Conservation (phyloP, 2,888 invertebrate genomes). For the Steinernema carpocapsae region DNA sequence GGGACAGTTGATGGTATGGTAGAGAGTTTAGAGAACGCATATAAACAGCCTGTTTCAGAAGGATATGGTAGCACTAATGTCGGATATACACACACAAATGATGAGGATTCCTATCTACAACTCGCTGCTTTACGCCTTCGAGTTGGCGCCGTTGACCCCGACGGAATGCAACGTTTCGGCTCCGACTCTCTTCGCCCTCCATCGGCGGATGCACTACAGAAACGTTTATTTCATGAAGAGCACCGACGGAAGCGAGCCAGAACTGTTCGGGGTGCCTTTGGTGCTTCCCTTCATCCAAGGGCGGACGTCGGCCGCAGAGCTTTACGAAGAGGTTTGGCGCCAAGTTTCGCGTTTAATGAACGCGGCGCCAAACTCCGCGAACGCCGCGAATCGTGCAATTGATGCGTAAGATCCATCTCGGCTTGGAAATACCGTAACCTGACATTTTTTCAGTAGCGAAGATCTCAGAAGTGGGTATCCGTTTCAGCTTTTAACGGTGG, state of each 20-base stretch:
- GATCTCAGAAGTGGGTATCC: slow-evolving; percentile 89
- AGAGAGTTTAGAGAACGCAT: background rate
- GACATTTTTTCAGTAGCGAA: slow-evolving; percentile 79
- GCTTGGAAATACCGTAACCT: too few species aligned
- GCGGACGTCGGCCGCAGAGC: slow-evolving; percentile 32
- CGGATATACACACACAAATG: background rate
- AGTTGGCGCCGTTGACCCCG: slow-evolving; percentile 31
- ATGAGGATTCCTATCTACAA: slow-evolving; percentile 26
- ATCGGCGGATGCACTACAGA: slow-evolving; percentile 69
- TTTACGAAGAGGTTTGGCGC: slow-evolving; percentile 67
- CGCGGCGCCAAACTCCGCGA: slow-evolving; percentile 36
- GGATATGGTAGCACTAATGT: slow-evolving; percentile 5
- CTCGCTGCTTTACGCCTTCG: slow-evolving; percentile 36
- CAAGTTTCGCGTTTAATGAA: slow-evolving; percentile 42
- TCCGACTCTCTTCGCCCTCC: slow-evolving; percentile 78
- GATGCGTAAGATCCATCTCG: slow-evolving; percentile 53
- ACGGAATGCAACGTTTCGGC: slow-evolving; percentile 34
- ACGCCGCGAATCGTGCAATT: slow-evolving; percentile 53
- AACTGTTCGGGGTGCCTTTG: slow-evolving; percentile 10
- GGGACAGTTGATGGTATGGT: slow-evolving; percentile 42
- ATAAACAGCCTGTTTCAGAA: background rate
- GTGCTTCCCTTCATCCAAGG: slow-evolving; percentile 5
- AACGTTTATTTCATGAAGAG: slow-evolving; percentile 17
- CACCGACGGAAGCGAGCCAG: background rate
- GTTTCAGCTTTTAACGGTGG: slow-evolving; percentile 83